phyloP scores from a whole-genome alignment of 2,113 vertebrate species.

The Puma concolor region DNA sequence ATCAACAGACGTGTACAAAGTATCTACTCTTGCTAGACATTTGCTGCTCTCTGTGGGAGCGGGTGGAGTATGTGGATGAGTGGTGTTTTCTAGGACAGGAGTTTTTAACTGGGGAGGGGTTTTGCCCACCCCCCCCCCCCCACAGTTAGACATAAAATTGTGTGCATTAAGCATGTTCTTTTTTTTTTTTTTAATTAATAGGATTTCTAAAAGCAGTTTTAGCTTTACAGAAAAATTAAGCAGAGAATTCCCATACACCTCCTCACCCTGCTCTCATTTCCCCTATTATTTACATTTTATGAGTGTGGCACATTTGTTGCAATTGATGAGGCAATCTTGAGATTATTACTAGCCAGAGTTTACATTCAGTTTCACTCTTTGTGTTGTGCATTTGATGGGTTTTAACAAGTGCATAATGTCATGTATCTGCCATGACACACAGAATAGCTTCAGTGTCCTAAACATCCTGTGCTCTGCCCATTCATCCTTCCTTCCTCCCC shows the following conservation, averaged over 20 bases:
- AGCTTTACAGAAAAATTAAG: neutral
- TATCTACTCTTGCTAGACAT: neutral
- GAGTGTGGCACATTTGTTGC: neutral
- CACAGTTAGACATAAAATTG: neutral
- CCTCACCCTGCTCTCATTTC: neutral
- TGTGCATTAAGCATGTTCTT: neutral
- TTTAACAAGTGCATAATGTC: neutral
- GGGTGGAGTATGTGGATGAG: neutral
- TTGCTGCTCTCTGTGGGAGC: neutral
- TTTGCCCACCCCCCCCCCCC: neutral
- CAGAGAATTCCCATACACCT: neutral
- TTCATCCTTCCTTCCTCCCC: neutral
- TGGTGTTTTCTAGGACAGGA: neutral
- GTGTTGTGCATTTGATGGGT: neutral
- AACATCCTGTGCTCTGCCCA: neutral
- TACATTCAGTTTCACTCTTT: neutral
- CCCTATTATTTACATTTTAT: neutral
- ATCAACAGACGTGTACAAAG: neutral
- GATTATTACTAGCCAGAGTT: neutral
- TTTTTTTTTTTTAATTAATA: neutral
- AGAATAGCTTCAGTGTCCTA: neutral
- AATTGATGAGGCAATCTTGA: neutral
- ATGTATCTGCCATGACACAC: neutral
- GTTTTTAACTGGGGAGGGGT: neutral
- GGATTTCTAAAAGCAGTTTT: neutral